Evolutionary conservation across 2,888 invertebrate genomes (phyloP).

Genomic region (Nowickia ferox): DNA sequence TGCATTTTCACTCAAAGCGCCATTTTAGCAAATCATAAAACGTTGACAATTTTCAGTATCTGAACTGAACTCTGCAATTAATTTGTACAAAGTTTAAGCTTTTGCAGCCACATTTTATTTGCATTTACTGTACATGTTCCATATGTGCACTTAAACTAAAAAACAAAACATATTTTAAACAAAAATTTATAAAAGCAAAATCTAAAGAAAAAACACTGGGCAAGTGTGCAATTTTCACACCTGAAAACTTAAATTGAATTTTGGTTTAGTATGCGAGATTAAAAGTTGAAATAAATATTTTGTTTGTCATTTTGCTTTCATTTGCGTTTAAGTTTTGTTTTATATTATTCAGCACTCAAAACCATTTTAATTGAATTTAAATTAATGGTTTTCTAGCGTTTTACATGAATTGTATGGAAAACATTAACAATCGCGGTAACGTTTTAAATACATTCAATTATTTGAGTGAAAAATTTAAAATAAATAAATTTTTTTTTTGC

Average conservation of each 20-base stretch:
- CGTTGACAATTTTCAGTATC: not conserved
- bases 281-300: slow-evolving; percentile 54
- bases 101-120: not conserved
- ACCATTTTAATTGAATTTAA: slow-evolving; percentile 57
- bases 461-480: slow-evolving; percentile 30
- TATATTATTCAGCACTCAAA: slow-evolving; percentile 16
- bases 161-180: slow-evolving; percentile 4
- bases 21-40: too few relatives aligned
- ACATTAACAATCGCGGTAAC: not conserved
- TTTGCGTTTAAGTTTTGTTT: not conserved
- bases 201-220: slow-evolving; percentile 31
- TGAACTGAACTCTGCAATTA: not conserved
- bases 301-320: slow-evolving; percentile 44
- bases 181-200: not conserved
- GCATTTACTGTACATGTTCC: slow-evolving; percentile 13
- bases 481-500: not conserved
- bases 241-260: slow-evolving; percentile 70
- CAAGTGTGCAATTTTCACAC: slow-evolving; percentile 72
- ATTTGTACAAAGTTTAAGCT: not conserved
- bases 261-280: slow-evolving; percentile 36
- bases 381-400: slow-evolving; percentile 26
- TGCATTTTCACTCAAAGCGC: too few relatives aligned
- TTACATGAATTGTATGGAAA: slow-evolving; percentile 15
- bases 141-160: not conserved
- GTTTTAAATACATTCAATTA: slow-evolving; percentile 22